Conservation (phyloP, 1,140 invertebrate genomes). For the Pogonomyrmex californicus region DNA sequence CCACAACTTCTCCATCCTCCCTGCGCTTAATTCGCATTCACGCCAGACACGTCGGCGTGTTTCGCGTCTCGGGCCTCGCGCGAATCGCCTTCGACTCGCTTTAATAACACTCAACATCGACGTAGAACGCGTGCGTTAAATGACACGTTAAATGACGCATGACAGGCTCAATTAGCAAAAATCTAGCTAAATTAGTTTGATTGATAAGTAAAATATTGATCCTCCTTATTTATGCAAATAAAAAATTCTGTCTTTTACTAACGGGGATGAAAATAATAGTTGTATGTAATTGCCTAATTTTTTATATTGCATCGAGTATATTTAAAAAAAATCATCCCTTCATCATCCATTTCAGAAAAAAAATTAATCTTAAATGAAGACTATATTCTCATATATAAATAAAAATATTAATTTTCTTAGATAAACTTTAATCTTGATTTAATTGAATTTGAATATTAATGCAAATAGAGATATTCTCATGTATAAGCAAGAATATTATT, state of each 20-base stretch:
- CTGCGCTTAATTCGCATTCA: constrained; percentile 57
- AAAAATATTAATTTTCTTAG: too few species aligned
- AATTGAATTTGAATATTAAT: too few species aligned
- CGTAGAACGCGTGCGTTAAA: not conserved
- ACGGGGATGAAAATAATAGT: not conserved
- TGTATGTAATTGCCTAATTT: not conserved
- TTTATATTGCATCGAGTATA: not conserved
- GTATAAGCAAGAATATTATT: too few species aligned
- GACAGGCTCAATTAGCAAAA: not conserved
- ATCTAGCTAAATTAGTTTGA: not conserved
- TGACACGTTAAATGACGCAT: not conserved
- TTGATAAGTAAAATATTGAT: not conserved
- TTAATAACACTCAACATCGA: constrained; percentile 41
- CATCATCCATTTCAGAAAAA: not conserved
- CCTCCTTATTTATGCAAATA: not conserved
- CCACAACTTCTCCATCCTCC: not conserved
- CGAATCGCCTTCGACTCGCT: constrained; percentile 58
- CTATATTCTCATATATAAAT: too few species aligned
- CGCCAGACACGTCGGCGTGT: constrained; percentile 56
- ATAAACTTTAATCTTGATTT: too few species aligned
- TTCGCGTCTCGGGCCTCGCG: constrained; percentile 44
- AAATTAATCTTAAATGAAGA: too few species aligned
- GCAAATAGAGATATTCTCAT: too few species aligned
- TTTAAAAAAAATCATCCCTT: not conserved
- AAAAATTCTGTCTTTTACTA: too few species aligned